These are phyloP conservation scores for Elephantulus edwardii DNA, from an alignment of 2,113 vertebrate species.

Conservation along the genomic window DNA sequence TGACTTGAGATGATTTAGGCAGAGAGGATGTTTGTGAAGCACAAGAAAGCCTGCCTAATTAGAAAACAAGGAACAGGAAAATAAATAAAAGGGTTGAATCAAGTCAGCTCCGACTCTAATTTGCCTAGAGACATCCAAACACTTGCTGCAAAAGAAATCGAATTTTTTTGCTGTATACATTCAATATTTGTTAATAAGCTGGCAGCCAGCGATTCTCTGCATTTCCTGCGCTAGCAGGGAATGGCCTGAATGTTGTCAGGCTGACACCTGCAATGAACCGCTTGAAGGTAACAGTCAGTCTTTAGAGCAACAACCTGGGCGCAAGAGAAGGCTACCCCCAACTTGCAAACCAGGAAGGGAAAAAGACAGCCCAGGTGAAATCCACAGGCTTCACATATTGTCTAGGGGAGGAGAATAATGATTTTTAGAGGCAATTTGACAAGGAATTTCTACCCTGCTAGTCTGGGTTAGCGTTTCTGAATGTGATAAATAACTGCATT, in stretches of 20 bases:
- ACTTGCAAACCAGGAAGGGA: constrained; percentile 17
- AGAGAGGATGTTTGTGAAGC: constrained; percentile 40
- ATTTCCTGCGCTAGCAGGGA: constrained; percentile 21
- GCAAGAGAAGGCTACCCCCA: constrained; percentile 54
- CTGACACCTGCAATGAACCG: constrained; percentile 57
- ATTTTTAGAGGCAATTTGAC: constrained; percentile 77
- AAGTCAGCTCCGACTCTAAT: constrained; percentile 49
- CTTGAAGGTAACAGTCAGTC: constrained; percentile 36
- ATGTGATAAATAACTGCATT: constrained; percentile 79
- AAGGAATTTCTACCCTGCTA: constrained; percentile 75
- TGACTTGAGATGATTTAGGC: constrained; percentile 42
- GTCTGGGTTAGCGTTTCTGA: constrained; percentile 80
- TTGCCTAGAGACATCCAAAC: constrained; percentile 60
- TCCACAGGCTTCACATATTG: constrained; percentile 54
- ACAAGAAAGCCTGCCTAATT: constrained; percentile 42
- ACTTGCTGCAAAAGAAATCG: constrained; percentile 65
- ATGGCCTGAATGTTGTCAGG: not conserved
- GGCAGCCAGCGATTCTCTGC: constrained; percentile 2
- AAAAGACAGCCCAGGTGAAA: constrained; percentile 58
- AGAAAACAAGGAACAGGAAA: constrained; percentile 46
- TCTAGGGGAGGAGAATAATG: constrained; percentile 70
- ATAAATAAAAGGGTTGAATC: constrained; percentile 61
- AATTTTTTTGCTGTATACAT: constrained; percentile 50
- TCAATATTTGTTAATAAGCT: constrained; percentile 72
- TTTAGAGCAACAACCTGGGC: constrained; percentile 35